Percentiles rank a stretch among this genome's conserved stretches.
phyloP scores from a whole-genome alignment of 2,888 invertebrate genomes.

The Rhodophaea formosa region DNA sequence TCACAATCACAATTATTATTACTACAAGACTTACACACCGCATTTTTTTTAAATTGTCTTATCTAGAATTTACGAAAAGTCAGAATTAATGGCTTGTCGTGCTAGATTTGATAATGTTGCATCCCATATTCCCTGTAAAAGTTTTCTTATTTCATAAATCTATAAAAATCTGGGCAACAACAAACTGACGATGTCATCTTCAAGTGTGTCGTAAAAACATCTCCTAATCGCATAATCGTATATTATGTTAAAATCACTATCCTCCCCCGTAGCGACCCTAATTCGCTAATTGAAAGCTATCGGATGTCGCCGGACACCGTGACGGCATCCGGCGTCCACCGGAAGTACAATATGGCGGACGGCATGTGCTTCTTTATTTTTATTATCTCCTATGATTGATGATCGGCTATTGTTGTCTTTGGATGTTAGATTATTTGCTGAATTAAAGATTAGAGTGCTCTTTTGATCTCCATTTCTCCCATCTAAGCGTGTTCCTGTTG shows the following conservation, averaged over 20 bases:
- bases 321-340: constrained; percentile 63
- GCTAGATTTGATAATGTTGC: too few species aligned
- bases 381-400: constrained; percentile 31
- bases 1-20: too few species aligned
- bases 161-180: not conserved
- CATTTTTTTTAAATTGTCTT: too few species aligned
- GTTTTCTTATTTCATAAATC: too few species aligned
- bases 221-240: constrained; percentile 32
- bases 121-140: too few species aligned
- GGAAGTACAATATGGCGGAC: constrained; percentile 55
- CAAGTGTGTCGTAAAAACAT: constrained; percentile 21
- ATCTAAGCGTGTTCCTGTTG: too few species aligned
- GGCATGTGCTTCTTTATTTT: constrained; percentile 25
- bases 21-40: too few species aligned
- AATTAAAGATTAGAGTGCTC: not conserved
- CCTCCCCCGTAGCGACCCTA: constrained; percentile 51
- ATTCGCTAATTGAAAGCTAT: constrained; percentile 78
- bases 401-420: not conserved
- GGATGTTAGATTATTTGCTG: not conserved
- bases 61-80: too few species aligned
- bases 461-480: not conserved
- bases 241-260: constrained; percentile 54
- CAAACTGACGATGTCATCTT: constrained; percentile 11
- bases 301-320: constrained; percentile 64
- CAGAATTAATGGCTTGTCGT: too few species aligned